Evolutionary conservation across 2,797 vertebrate species (phyloP), one percentile per base, ranked within the genome.

Genomic region (Gallinago stenura): DNA sequence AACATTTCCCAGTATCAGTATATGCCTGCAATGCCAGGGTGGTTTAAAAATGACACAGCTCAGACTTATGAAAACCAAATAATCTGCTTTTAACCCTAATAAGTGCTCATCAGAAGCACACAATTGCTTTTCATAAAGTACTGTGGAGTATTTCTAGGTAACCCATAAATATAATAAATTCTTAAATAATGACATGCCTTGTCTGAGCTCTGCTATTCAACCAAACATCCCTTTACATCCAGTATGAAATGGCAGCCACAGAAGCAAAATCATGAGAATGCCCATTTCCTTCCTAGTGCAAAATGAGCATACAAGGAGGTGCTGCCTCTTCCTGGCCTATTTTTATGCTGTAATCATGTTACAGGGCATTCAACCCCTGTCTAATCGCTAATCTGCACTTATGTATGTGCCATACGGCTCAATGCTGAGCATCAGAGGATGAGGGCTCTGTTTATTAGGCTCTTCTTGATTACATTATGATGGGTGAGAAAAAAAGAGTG

Each of bases 261-360:
- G 69, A 82, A 89, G 10, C 10, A 83, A 86, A 91, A 56, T 33
- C 53, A 22, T 19, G 21, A 84, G 79, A 83, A 68, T n/a, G 5
- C 5, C 28, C 58, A 12, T 90, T 77, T 93, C 45, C 46, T 66
- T 66, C 37, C 57, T 41, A 41, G 51, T 70, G 64, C 56, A 83
- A 81, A 77, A 53, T 25, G 25, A 88, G 56, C 54, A 17, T 75
- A 45, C 4, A 19, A 60, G 22, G 45, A 88, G 25, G 18, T 35
- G 54, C 60, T 84, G 39, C 33, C 35, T 79, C 72, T 61, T 31
- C 22, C 35, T 73, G 33, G 43, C 58, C 86, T 95, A 46, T 86
- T 96, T 95, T 92, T 88, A 16, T 43, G 10, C 71, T 18, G 30
- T 90, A 92, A 95, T 92, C 70, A 46, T 28, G 46, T 94, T 92